Evolutionary conservation across 2,888 invertebrate species (phyloP), one percentile per base, ranked within the genome.

Genomic region (Chalcis sispes): DNA sequence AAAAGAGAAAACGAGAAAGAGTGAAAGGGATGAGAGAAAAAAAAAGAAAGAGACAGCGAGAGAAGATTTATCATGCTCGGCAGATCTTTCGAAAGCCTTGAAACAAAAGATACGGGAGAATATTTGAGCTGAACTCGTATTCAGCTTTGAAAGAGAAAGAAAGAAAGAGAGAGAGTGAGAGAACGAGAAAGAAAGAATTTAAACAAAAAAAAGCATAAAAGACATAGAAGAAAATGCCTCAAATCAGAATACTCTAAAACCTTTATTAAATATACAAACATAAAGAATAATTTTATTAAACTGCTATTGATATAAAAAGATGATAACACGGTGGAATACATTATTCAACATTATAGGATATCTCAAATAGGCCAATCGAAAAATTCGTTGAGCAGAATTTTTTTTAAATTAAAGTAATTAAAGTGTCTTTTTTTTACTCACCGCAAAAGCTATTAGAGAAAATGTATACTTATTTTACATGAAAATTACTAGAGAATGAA

Each of bases 61-160:
- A 77, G 78, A 82, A 83, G 87, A 88, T 88, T 88, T 88, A 88
- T 88, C 88, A 88, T 82, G 81, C 79, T 76, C 82, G 73, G 79
- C 77, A 80, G 82, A 83, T 84, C 83, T 82, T 84, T 80, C 82
- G 83, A 82, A 83, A 84, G 81, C 79, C 82, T 86, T 86, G 83
- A 88, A 88, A 88, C 88, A 88, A 88, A 88, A 87, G 86, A 82
- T 81, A 81, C 81, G 62, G 23, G 84, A 81, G 82, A 84, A 81
- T 81, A 84, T 82, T 83, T 82, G 83, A 83, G 82, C 83, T 84
- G 85, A 83, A 84, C 83, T 81, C 81, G 5, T 20, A 76, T 48
- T 59, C 66, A 13, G 42, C 58, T 46, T 48, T 36, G 59, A n/a
- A 65, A 58, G 61, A 61, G 52, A 23, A 50, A n/a, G 23, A 27